Evolutionary conservation across 2,888 invertebrate species (phyloP).

Genomic region (Aleiodes leptofemur): DNA sequence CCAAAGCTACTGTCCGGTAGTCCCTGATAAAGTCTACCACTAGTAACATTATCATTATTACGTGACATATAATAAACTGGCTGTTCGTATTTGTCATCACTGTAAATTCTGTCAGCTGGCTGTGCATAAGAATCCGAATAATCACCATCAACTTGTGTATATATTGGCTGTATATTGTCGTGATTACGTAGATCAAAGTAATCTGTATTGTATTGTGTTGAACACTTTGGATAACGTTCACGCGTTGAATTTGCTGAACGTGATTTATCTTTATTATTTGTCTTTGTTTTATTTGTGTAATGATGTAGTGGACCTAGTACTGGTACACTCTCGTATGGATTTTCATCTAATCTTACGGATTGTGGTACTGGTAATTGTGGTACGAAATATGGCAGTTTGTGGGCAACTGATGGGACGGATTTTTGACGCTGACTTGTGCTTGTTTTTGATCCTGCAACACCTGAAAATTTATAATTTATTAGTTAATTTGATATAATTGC

Average conservation of each 20-base stretch:
- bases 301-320: conserved; percentile 78
- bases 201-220: conserved; percentile 62
- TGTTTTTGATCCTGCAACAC: conserved; percentile 68
- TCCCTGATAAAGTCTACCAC: conserved; percentile 69
- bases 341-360: conserved; percentile 67
- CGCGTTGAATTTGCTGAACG: conserved; percentile 73
- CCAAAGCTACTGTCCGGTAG: conserved; percentile 83
- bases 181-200: conserved; percentile 68
- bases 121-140: conserved; percentile 71
- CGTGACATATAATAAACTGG: conserved; percentile 69
- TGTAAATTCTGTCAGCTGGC: conserved; percentile 68
- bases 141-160: conserved; percentile 68
- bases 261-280: conserved; percentile 77
- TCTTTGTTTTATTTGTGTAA: conserved; percentile 62
- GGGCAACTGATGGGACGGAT: conserved; percentile 69
- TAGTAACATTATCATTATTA: conserved; percentile 64
- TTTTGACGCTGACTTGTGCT: conserved; percentile 68
- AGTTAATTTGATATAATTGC: not conserved
- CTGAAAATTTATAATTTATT: conserved; percentile 50
- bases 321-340: conserved; percentile 83
- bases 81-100: conserved; percentile 69
- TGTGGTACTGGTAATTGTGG: conserved; percentile 67
- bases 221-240: conserved; percentile 56
- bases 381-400: conserved; percentile 72
- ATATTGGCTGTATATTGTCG: conserved; percentile 63